A percentile compares a stretch with the other conserved stretches of the same genome.
Conservation (phyloP, 2,113 vertebrate genomes). For the Elaphurus davidianus region DNA sequence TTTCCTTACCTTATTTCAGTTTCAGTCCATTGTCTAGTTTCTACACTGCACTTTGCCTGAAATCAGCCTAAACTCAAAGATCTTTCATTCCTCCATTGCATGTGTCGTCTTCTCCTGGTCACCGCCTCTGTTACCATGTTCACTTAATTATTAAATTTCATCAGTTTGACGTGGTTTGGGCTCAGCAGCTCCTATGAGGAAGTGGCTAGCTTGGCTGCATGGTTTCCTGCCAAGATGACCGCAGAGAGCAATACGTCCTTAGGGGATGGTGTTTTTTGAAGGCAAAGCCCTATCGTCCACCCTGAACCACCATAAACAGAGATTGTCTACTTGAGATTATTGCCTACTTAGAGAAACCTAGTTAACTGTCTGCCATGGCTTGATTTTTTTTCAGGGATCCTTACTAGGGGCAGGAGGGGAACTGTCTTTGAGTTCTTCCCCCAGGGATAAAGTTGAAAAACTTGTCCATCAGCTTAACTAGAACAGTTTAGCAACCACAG, state of each 20-base stretch:
- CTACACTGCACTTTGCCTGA: background rate
- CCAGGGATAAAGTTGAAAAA: background rate
- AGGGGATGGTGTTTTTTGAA: too few species aligned
- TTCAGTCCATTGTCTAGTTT: background rate
- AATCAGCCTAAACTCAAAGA: background rate
- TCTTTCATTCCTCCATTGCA: background rate
- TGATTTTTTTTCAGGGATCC: background rate
- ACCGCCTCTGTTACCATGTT: background rate
- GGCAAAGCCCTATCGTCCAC: background rate
- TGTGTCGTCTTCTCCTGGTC: background rate
- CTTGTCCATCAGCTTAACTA: background rate
- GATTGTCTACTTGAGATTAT: background rate
- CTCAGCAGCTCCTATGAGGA: background rate
- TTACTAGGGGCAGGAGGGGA: background rate
- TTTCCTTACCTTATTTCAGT: background rate
- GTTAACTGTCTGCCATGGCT: background rate
- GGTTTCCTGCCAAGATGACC: background rate
- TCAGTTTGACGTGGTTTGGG: background rate
- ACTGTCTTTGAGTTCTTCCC: background rate
- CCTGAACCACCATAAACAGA: background rate
- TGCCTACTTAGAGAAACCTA: background rate
- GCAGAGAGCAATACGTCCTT: too few species aligned
- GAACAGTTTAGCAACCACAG: background rate
- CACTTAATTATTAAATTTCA: background rate
- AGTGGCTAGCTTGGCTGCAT: background rate